Evolutionary conservation across 1,140 invertebrate species (phyloP).

Genomic region (Mycetomoellerius zeteki): DNA sequence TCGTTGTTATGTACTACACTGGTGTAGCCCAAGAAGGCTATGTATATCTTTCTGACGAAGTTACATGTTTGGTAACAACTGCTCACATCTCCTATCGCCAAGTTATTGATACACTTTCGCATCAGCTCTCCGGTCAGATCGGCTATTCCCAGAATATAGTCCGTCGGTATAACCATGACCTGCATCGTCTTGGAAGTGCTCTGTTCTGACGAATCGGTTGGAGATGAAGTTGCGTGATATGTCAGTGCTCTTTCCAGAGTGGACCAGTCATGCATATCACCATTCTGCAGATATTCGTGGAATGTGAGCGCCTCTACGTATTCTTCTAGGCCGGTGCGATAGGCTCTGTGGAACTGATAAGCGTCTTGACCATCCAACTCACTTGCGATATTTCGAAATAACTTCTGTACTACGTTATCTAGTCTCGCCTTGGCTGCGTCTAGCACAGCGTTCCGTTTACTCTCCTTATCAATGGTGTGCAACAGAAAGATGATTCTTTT

Average conservation of each 20-base stretch:
- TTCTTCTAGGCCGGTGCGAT: slow-evolving; percentile 94
- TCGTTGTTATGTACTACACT: slow-evolving; percentile 88
- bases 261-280: slow-evolving; percentile 84
- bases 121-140: slow-evolving; percentile 97
- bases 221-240: slow-evolving; percentile 75
- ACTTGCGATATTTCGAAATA: slow-evolving; percentile 90
- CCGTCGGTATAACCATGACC: slow-evolving; percentile 88
- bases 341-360: slow-evolving; percentile 92
- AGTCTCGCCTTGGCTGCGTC: slow-evolving; percentile 90
- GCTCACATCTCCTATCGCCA: slow-evolving; percentile 92
- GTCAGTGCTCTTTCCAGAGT: slow-evolving; percentile 86
- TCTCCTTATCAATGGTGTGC: slow-evolving; percentile 91
- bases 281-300: slow-evolving; percentile 89
- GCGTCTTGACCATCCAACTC: slow-evolving; percentile 92
- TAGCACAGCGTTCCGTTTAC: slow-evolving; percentile 88
- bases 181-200: slow-evolving; percentile 66
- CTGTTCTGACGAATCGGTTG: neutral
- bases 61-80: slow-evolving; percentile 92
- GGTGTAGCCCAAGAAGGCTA: slow-evolving; percentile 89
- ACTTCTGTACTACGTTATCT: slow-evolving; percentile 88
- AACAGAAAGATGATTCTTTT: slow-evolving; percentile 96
- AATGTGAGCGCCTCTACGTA: slow-evolving; percentile 95
- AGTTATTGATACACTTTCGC: slow-evolving; percentile 94
- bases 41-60: slow-evolving; percentile 91
- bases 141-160: slow-evolving; percentile 94